These are phyloP conservation scores for Drosophila yooni DNA, from an alignment of 2,888 invertebrate genomes.

Conservation along the genomic window DNA sequence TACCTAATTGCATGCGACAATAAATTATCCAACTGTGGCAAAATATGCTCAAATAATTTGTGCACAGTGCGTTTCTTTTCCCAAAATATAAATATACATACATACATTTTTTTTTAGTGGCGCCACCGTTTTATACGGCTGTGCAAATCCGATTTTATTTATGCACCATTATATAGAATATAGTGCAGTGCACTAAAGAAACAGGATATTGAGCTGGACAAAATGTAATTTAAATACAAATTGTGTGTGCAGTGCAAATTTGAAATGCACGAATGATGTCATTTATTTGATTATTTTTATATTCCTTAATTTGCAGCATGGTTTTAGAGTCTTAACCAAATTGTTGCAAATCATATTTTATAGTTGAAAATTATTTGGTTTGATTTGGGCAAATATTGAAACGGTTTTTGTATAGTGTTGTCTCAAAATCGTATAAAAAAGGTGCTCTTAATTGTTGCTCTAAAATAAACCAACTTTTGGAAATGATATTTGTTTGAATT, in stretches of 20 bases:
- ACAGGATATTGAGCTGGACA: slow-evolving; percentile 62
- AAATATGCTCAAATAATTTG: slow-evolving; percentile 70
- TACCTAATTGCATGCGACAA: slow-evolving; percentile 74
- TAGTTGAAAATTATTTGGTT: slow-evolving; percentile 1
- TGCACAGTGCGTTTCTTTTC: slow-evolving; percentile 30
- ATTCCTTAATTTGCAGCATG: slow-evolving; percentile 44
- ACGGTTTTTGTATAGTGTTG: too few relatives aligned
- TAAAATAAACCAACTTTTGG: too few relatives aligned
- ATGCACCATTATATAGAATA: slow-evolving; percentile 55
- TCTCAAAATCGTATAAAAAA: neutral
- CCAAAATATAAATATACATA: slow-evolving; percentile 4
- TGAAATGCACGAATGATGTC: neutral
- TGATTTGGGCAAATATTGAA: neutral
- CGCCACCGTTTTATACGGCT: slow-evolving; percentile 26
- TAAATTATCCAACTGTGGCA: slow-evolving; percentile 70
- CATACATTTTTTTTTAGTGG: slow-evolving; percentile 14
- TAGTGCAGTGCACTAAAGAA: slow-evolving; percentile 64
- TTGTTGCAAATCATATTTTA: slow-evolving; percentile 21
- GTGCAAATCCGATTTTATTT: slow-evolving; percentile 58
- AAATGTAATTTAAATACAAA: slow-evolving; percentile 22
- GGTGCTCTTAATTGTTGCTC: neutral
- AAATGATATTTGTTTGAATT: too few relatives aligned
- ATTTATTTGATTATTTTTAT: slow-evolving; percentile 3
- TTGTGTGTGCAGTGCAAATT: slow-evolving; percentile 17
- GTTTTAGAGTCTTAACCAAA: slow-evolving; percentile 18